Percentiles rank a stretch among this genome's conserved stretches.
These are phyloP conservation scores for Cheiracanthium punctorium DNA, from an alignment of 2,888 invertebrate species.

Conservation along the genomic window DNA sequence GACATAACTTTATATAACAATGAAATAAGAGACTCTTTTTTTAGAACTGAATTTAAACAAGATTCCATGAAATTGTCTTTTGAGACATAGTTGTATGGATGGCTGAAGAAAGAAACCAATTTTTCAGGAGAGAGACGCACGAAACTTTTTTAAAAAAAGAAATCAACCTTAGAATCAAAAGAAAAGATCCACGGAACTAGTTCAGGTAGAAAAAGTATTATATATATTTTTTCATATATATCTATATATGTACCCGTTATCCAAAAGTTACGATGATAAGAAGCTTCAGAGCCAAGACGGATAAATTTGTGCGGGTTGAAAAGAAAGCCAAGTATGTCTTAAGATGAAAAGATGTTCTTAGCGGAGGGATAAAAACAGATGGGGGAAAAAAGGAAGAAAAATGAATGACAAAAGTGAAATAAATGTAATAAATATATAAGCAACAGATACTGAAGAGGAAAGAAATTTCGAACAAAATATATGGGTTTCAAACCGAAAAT, in stretches of 20 bases:
- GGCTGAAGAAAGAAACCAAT: background rate
- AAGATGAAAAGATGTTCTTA: background rate
- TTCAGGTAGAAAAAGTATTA: background rate
- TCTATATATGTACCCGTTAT: background rate
- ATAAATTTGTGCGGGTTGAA: background rate
- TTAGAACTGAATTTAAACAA: background rate
- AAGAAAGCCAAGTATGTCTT: background rate
- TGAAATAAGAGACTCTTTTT: background rate
- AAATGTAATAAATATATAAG: background rate
- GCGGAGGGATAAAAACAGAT: background rate
- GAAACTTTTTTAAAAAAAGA: background rate
- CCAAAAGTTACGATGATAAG: background rate
- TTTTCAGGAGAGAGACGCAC: background rate
- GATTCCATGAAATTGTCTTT: conserved; percentile 2
- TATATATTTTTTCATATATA: background rate
- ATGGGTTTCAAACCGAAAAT: no score
- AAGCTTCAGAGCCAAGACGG: background rate
- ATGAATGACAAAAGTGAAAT: background rate
- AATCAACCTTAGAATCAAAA: background rate
- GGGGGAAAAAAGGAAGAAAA: background rate
- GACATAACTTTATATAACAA: no score
- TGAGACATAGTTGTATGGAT: background rate
- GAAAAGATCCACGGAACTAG: background rate
- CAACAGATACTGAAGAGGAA: background rate
- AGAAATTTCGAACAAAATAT: no score